A percentile compares a stretch with the other conserved stretches of the same genome.
phyloP scores from a whole-genome alignment of 2,888 invertebrate genomes.

The Nebria brevicollis region DNA sequence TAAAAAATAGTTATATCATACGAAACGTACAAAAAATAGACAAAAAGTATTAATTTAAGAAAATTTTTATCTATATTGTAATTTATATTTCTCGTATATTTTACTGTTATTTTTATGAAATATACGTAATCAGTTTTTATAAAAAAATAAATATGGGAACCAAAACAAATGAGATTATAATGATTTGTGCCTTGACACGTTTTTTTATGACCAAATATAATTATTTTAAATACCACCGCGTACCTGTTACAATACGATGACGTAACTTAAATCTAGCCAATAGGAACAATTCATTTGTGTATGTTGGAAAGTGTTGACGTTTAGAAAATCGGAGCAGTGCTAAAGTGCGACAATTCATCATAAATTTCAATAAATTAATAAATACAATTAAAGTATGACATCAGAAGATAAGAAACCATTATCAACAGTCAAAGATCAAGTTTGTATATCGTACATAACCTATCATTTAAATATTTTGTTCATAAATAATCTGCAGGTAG shows the following conservation, averaged over 20 bases:
- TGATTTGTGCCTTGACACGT: background rate
- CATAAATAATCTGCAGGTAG: conserved; percentile 46
- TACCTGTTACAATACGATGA: background rate
- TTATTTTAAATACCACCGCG: conserved; percentile 17
- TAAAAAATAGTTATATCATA: too few species aligned
- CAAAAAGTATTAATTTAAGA: too few species aligned
- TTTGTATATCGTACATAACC: conserved; percentile 28
- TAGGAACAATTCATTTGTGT: background rate
- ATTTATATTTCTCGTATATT: too few species aligned
- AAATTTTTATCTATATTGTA: too few species aligned
- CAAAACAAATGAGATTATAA: background rate
- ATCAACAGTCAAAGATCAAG: conserved; percentile 36
- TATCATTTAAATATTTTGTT: background rate
- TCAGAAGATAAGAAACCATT: conserved; percentile 28
- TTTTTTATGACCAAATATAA: background rate
- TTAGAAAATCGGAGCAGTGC: background rate
- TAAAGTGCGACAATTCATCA: background rate
- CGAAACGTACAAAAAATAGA: too few species aligned
- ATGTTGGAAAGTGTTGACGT: conserved; percentile 29
- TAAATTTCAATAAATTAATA: background rate
- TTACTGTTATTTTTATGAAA: too few species aligned
- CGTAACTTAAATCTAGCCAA: background rate
- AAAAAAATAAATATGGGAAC: background rate
- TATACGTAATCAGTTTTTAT: too few species aligned
- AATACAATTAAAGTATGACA: conserved; percentile 32